phyloP scores from a whole-genome alignment of 37 sponge, comb jelly and placozoan genomes.

The Halichondria panicea region DNA sequence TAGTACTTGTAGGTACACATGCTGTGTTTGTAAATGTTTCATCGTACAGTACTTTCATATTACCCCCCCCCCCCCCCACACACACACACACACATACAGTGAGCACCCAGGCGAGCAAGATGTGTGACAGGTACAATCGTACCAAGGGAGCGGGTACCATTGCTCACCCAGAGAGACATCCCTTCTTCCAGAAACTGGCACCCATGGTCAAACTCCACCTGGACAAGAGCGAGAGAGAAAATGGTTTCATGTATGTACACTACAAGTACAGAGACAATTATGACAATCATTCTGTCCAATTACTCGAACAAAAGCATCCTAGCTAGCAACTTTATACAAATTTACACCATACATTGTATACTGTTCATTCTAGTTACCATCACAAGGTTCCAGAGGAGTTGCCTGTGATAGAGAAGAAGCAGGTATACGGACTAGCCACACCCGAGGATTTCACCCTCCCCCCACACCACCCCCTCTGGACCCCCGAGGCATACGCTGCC shows the following conservation, averaged over 20 bases:
- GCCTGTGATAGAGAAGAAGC: conserved; percentile 79
- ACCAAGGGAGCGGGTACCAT: conserved; percentile 88
- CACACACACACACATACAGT: conserved; percentile 44
- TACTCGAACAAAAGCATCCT: background rate
- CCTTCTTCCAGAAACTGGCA: conserved; percentile 95
- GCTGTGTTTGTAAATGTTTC: too few species aligned
- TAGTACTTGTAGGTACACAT: background rate
- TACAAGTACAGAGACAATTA: background rate
- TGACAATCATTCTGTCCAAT: background rate
- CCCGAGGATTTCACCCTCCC: conserved; percentile 91
- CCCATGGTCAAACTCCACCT: conserved; percentile 82
- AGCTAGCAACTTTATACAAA: background rate
- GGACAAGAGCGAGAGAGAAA: conserved; percentile 91
- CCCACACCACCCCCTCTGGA: conserved; percentile 89
- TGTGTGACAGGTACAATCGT: conserved; percentile 86
- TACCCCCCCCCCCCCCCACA: conserved; percentile 8
- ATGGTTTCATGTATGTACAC: conserved; percentile 93
- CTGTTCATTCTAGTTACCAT: conserved; percentile 67
- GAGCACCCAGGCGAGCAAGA: conserved; percentile 66
- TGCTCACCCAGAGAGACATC: conserved; percentile 89
- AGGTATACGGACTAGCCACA: conserved; percentile 91
- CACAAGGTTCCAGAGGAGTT: conserved; percentile 94
- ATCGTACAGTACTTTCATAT: background rate
- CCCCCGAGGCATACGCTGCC: conserved; percentile 84
- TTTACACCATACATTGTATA: background rate